These are phyloP conservation scores for Fukomys damarensis DNA, from an alignment of 2,113 vertebrate genomes.

Conservation along the genomic window DNA sequence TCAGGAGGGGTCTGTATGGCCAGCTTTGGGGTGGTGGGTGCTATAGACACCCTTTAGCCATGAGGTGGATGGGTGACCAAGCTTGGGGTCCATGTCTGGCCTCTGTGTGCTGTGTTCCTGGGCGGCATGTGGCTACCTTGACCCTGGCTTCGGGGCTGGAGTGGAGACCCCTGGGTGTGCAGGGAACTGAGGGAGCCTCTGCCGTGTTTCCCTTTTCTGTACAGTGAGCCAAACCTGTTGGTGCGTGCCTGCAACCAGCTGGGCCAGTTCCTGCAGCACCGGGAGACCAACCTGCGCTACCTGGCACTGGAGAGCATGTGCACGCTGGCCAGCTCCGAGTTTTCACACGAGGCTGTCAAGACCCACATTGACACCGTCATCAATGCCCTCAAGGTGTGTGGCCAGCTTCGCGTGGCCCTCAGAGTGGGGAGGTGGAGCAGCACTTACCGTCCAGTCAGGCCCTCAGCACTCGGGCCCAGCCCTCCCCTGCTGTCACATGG, in stretches of 20 bases:
- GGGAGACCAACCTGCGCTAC: slow-evolving; percentile 92
- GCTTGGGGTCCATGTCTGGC: background rate
- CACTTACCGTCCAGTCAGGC: no score
- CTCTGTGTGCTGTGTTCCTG: background rate
- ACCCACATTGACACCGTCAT: slow-evolving; percentile 91
- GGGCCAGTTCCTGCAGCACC: slow-evolving; percentile 92
- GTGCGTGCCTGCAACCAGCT: slow-evolving; percentile 92
- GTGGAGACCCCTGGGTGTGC: background rate
- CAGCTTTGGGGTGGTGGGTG: background rate
- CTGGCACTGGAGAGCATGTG: slow-evolving; percentile 91
- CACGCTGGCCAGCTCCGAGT: slow-evolving; percentile 71
- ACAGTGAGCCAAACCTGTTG: slow-evolving; percentile 87
- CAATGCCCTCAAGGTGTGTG: slow-evolving; percentile 88
- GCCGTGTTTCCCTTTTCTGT: no score
- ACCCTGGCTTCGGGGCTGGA: background rate
- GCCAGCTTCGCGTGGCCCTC: background rate
- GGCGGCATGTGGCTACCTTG: no score
- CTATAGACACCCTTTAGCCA: background rate
- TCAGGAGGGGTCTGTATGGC: background rate
- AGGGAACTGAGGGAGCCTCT: background rate
- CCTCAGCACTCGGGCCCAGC: background rate
- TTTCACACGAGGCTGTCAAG: slow-evolving; percentile 87
- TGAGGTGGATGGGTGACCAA: background rate
- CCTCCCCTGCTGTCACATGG: no score
- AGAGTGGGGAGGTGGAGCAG: background rate